phyloP scores from a whole-genome alignment of 64 coral and sea anemone genomes.

The Actinia equina region DNA sequence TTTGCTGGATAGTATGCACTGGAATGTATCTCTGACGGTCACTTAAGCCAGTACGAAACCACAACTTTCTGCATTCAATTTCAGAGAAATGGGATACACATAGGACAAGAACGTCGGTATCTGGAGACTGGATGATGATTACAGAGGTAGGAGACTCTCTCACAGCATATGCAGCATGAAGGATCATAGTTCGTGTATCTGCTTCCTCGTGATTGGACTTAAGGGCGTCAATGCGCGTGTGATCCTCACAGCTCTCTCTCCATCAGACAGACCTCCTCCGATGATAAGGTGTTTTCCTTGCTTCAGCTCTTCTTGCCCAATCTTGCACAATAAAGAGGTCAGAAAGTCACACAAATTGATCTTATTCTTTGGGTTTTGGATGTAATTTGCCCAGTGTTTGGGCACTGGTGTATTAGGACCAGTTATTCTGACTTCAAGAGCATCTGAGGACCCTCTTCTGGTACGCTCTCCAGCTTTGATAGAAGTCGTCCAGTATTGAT shows the following conservation, averaged over 20 bases:
- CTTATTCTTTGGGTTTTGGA: constrained; percentile 4
- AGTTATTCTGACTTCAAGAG: neutral
- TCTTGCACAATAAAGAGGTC: neutral
- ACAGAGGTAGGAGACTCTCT: neutral
- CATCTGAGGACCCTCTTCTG: constrained; percentile 23
- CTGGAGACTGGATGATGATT: constrained; percentile 20
- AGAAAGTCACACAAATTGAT: constrained; percentile 3
- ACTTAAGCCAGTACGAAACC: constrained; percentile 25
- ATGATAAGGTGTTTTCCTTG: constrained; percentile 1
- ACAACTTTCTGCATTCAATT: constrained; percentile 21
- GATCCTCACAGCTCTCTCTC: neutral
- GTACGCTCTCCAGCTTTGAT: constrained; percentile 60
- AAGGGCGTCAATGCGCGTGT: neutral
- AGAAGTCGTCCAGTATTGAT: constrained; percentile 45
- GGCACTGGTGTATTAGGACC: constrained; percentile 8
- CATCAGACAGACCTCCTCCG: neutral
- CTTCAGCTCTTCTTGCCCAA: neutral
- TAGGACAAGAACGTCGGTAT: constrained; percentile 36
- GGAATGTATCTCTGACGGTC: constrained; percentile 30
- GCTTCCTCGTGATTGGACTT: constrained; percentile 45
- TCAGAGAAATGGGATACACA: constrained; percentile 8
- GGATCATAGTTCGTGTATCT: constrained; percentile 31
- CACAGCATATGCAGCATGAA: constrained; percentile 21
- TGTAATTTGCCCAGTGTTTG: constrained; percentile 27
- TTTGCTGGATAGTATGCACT: constrained; percentile 12